Percentiles rank a stretch among this genome's conserved stretches.
phyloP scores from a whole-genome alignment of 2,797 vertebrate species.

The Lemur catta region DNA sequence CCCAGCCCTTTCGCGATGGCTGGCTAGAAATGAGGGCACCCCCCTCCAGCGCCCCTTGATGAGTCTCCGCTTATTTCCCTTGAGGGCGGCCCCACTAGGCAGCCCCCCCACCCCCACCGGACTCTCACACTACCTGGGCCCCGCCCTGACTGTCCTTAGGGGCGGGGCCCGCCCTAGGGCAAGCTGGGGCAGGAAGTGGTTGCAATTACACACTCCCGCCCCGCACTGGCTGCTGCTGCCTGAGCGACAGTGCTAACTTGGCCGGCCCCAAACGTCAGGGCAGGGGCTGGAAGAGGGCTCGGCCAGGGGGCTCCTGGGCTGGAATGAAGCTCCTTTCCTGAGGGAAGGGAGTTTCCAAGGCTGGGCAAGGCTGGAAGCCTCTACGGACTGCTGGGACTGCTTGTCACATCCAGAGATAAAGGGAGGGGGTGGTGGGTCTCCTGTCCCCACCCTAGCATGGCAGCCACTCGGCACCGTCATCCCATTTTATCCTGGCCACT shows the following conservation, averaged over 20 bases:
- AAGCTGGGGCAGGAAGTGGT: slow-evolving; percentile 79
- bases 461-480: not conserved
- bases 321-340: slow-evolving; percentile 40
- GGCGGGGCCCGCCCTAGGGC: slow-evolving; percentile 71
- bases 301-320: not conserved
- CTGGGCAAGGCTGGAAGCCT: slow-evolving; percentile 10
- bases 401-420: not conserved
- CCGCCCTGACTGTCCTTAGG: slow-evolving; percentile 67
- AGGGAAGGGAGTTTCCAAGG: slow-evolving; percentile 28
- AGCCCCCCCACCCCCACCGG: not conserved
- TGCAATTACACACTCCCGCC: slow-evolving; percentile 74
- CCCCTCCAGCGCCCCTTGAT: not conserved
- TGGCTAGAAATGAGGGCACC: not conserved
- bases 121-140: slow-evolving; percentile 68
- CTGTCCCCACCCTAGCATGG: not conserved
- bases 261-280: slow-evolving; percentile 45
- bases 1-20: not conserved
- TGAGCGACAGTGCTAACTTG: slow-evolving; percentile 40
- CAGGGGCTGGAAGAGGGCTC: slow-evolving; percentile 18
- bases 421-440: not conserved
- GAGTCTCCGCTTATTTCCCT: slow-evolving; percentile 62
- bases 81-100: not conserved
- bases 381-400: not conserved
- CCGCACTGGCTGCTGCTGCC: slow-evolving; percentile 53
- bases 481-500: slow-evolving; percentile 35